phyloP scores from a whole-genome alignment of 2,113 vertebrate genomes.

The Petromus typicus region DNA sequence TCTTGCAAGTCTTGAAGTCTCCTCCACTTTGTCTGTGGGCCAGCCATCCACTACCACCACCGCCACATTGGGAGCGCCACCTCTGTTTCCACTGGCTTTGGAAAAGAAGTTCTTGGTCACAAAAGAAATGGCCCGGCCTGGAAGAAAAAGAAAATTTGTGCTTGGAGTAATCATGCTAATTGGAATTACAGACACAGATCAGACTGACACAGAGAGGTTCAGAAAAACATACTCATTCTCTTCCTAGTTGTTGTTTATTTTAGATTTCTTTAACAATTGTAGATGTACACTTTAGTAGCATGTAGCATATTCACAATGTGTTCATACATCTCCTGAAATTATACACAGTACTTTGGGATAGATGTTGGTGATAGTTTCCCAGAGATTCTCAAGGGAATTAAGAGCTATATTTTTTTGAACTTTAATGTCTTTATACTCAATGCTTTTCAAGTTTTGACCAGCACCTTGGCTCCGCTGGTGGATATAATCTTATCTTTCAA shows the following conservation, averaged over 20 bases:
- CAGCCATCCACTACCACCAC: constrained; percentile 97
- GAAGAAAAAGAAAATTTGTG: not conserved
- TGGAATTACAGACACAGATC: not conserved
- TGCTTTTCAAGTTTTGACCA: not conserved
- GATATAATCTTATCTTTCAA: not conserved
- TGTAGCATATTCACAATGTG: not conserved
- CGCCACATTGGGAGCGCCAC: constrained; percentile 93
- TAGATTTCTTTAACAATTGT: not conserved
- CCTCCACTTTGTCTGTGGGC: constrained; percentile 97
- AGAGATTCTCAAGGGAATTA: not conserved
- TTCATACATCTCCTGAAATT: not conserved
- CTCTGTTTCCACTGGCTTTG: constrained; percentile 95
- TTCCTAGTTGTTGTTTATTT: not conserved
- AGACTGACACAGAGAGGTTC: not conserved
- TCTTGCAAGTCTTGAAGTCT: constrained; percentile 93
- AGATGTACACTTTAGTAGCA: not conserved
- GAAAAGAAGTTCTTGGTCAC: constrained; percentile 96
- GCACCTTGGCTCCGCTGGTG: not conserved
- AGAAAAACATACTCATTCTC: not conserved
- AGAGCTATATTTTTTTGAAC: constrained; percentile 9
- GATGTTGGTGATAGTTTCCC: not conserved
- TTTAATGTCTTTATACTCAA: not conserved
- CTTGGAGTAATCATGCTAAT: not conserved
- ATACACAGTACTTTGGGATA: not conserved
- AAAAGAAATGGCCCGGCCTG: constrained; percentile 96